Evolutionary conservation across 2,797 vertebrate species (phyloP).

Genomic region (Falco biarmicus): DNA sequence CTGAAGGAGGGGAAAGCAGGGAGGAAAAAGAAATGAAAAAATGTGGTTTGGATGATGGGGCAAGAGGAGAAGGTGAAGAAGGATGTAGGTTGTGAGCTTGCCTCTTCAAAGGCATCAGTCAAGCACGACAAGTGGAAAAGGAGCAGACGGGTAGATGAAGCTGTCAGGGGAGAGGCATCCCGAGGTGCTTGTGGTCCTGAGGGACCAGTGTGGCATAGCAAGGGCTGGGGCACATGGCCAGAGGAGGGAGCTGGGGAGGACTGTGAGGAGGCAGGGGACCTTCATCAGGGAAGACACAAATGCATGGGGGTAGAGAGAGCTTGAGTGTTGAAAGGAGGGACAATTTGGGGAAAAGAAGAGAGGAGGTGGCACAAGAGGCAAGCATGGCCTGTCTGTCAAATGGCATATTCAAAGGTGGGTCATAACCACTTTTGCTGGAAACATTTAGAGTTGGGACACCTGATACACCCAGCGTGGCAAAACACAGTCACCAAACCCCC

Average conservation of each 20-base stretch:
- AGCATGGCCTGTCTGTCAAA: neutral
- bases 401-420: neutral
- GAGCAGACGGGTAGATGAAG: neutral
- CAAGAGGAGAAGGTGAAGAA: slow-evolving; percentile 23
- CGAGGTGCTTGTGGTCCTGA: neutral
- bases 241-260: neutral
- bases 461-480: neutral
- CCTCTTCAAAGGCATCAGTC: neutral
- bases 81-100: neutral
- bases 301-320: neutral
- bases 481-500: neutral
- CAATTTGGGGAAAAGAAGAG: neutral
- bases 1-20: neutral
- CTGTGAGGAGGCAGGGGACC: neutral
- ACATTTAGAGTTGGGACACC: neutral
- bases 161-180: neutral
- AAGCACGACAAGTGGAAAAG: neutral
- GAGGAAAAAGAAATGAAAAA: neutral
- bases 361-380: neutral
- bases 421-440: neutral
- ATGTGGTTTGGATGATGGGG: neutral
- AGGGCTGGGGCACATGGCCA: neutral
- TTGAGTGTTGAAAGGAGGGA: neutral
- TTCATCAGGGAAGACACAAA: neutral
- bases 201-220: fast-evolving